These are phyloP conservation scores for Microplitis demolitor DNA, from an alignment of 1,140 invertebrate species.

Conservation along the genomic window DNA sequence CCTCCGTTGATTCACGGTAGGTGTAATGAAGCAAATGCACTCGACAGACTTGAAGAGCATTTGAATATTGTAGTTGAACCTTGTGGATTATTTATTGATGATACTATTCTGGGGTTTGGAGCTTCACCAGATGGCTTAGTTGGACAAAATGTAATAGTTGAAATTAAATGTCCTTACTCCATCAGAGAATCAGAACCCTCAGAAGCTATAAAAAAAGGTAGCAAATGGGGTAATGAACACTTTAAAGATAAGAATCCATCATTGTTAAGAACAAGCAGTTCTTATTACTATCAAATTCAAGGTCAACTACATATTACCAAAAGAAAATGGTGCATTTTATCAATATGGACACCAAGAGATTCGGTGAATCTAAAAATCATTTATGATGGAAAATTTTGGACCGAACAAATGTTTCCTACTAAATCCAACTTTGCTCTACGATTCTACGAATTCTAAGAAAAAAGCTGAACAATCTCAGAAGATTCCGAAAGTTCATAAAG, in stretches of 20 bases:
- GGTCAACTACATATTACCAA: constrained; percentile 41
- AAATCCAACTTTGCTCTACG: background rate
- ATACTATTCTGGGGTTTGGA: constrained; percentile 39
- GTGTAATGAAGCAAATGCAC: constrained; percentile 38
- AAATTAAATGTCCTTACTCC: constrained; percentile 47
- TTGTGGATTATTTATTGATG: constrained; percentile 50
- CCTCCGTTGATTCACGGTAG: constrained; percentile 35
- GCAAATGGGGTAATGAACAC: too few species aligned
- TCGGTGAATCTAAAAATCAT: background rate
- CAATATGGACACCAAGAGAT: constrained; percentile 33
- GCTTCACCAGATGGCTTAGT: constrained; percentile 52
- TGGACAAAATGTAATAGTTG: constrained; percentile 38
- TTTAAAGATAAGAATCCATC: too few species aligned
- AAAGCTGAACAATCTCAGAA: too few species aligned
- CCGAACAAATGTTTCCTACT: background rate
- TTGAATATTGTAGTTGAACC: constrained; percentile 29
- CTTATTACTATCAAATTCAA: constrained; percentile 44
- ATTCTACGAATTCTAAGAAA: too few species aligned
- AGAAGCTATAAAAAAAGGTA: too few species aligned
- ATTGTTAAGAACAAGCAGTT: background rate
- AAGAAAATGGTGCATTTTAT: constrained; percentile 32
- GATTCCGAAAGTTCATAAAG: too few species aligned
- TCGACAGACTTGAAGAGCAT: constrained; percentile 31
- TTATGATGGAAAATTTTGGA: background rate
- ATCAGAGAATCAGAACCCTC: background rate